phyloP scores from a whole-genome alignment of 1,140 invertebrate species.

The Linepithema humile region DNA sequence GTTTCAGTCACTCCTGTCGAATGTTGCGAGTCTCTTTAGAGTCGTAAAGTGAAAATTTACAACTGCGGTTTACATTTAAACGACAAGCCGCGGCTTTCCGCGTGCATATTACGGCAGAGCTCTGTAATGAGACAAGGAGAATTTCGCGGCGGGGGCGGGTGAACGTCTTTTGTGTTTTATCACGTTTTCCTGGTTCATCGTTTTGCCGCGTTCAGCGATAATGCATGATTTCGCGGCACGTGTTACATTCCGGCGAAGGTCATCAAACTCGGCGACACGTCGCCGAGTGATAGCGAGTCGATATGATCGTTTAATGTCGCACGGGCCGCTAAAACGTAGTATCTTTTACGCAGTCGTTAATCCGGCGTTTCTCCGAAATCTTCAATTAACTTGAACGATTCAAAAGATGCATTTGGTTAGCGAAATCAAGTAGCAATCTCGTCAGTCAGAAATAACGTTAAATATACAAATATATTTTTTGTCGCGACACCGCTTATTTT shows the following conservation, averaged over 20 bases:
- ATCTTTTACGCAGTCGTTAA: constrained; percentile 14
- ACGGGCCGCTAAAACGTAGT: not conserved
- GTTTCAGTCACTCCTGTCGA: not conserved
- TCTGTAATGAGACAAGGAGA: constrained; percentile 25
- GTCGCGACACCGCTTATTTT: too few species aligned
- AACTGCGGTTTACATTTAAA: constrained; percentile 19
- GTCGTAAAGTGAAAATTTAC: constrained; percentile 42
- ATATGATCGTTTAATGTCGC: constrained; percentile 28
- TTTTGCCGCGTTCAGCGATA: constrained; percentile 40
- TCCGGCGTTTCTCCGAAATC: not conserved
- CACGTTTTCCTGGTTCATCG: constrained; percentile 10
- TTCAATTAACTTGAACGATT: not conserved
- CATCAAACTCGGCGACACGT: constrained; percentile 35
- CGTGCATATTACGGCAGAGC: not conserved
- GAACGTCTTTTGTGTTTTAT: constrained; percentile 36
- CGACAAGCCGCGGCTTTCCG: not conserved
- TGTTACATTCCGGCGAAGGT: constrained; percentile 45
- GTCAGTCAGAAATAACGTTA: not conserved
- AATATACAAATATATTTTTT: not conserved
- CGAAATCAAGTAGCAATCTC: not conserved
- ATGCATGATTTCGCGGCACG: constrained; percentile 54
- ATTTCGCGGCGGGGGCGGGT: not conserved
- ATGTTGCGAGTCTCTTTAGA: not conserved
- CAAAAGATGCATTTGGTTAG: not conserved
- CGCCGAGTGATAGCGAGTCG: constrained; percentile 15